Conservation (phyloP, 2,888 invertebrate species). For the Eilema caniola region DNA sequence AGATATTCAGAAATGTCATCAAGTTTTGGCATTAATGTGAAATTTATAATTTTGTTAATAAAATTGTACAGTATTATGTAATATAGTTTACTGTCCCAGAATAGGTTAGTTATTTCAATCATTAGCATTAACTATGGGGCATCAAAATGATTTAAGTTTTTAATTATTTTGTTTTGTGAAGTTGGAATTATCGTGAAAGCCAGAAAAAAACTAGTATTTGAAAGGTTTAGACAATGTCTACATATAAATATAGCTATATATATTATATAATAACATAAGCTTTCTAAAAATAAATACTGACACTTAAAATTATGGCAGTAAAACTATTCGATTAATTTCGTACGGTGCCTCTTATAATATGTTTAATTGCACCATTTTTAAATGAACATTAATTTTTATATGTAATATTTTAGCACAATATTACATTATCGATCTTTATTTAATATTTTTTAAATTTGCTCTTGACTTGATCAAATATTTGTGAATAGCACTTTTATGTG, state of each 20-base stretch:
- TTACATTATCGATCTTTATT: neutral
- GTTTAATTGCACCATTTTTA: constrained; percentile 31
- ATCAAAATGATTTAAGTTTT: constrained; percentile 50
- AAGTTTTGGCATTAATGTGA: neutral
- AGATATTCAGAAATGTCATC: neutral
- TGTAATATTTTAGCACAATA: neutral
- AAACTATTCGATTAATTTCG: constrained; percentile 35
- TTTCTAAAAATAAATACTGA: constrained; percentile 61
- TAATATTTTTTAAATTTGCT: neutral
- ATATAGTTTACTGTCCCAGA: too few relatives aligned
- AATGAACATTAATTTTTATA: constrained; percentile 3
- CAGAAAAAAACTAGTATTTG: constrained; percentile 19
- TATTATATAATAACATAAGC: constrained; percentile 45
- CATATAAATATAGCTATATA: constrained; percentile 12
- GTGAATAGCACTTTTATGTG: neutral
- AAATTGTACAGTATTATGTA: too few relatives aligned
- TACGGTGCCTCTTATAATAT: constrained; percentile 41
- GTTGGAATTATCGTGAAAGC: constrained; percentile 9
- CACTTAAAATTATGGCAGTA: constrained; percentile 67
- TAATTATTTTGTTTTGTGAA: constrained; percentile 11
- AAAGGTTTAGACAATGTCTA: neutral
- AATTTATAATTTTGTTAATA: neutral
- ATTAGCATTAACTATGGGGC: neutral
- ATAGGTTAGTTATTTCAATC: too few relatives aligned
- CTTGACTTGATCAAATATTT: neutral